Evolutionary conservation across 2,888 invertebrate species (phyloP).

Genomic region (Microchrysa polita): DNA sequence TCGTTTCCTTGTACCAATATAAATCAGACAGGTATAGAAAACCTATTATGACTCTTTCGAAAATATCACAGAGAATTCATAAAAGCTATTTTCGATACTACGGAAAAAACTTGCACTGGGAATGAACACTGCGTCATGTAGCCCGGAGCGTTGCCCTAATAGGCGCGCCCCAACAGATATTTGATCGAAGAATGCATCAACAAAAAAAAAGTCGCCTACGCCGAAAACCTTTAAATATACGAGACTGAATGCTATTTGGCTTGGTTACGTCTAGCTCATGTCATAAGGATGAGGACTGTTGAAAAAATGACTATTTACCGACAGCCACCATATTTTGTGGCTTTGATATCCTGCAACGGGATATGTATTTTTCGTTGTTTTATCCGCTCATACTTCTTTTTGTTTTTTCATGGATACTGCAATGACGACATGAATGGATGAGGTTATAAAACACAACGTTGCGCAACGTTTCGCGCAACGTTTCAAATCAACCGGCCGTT

Average conservation of each 20-base stretch:
- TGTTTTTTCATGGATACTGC: background rate
- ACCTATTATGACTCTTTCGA: constrained; percentile 41
- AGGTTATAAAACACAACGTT: too few species aligned
- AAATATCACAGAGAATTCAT: constrained; percentile 42
- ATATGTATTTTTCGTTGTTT: background rate
- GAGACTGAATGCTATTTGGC: constrained; percentile 1
- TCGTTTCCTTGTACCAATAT: constrained; percentile 33
- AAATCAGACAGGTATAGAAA: constrained; percentile 43
- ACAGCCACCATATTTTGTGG: constrained; percentile 16
- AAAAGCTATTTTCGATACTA: constrained; percentile 44
- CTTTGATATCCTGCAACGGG: constrained; percentile 20
- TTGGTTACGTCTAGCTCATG: background rate
- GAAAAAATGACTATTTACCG: constrained; percentile 19
- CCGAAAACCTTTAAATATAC: too few species aligned
- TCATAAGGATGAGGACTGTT: background rate
- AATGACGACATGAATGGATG: constrained; percentile 2
- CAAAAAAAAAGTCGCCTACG: background rate
- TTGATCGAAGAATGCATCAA: background rate
- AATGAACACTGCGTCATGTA: too few species aligned
- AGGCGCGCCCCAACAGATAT: background rate
- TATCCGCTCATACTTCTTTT: background rate
- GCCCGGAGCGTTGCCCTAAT: background rate
- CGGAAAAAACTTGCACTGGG: constrained; percentile 12
- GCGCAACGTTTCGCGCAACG: too few species aligned
- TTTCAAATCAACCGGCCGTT: too few species aligned